Evolutionary conservation across 2,888 invertebrate species (phyloP), one percentile per base, ranked within the genome.

Genomic region (Melanchra persicariae): DNA sequence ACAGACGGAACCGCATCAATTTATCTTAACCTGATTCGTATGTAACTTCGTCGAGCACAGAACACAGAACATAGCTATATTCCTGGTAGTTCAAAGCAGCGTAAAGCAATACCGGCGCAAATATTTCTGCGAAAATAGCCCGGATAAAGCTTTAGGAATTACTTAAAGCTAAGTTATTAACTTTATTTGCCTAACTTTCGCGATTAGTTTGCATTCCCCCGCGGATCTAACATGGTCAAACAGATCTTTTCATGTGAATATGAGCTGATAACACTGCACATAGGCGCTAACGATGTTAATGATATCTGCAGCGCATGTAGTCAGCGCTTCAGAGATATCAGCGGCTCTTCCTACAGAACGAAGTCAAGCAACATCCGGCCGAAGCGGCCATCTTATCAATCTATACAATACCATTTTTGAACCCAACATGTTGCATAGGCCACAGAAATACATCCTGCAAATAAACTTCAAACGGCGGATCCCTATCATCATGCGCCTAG

Each of bases 151-250:
- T 15, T 7, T 34, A 24, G 15, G n/a, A n/a, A n/a, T n/a, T 45
- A 19, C 8, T n/a, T 12, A 24, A 37, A 7, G 37, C 5, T 3
- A n/a, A 17, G 24, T n/a, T 66, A 30, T 17, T 26, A 67, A 30
- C 26, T 49, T 9, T 40, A 15, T 51, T n/a, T 40, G 8, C 12
- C 17, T 26, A 49, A 12, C n/a, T 62, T 63, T 10, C n/a, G 1
- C 17, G 19, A 37, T 63, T 24, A 68, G 9, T 43, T 52, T 19
- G 6, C 51, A 3, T 26, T 45, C 9, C 64, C 22, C 22, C 10
- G 45, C n/a, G n/a, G 1, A 19, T 34, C 15, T 15, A 17, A 26
- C 45, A 3, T 55, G n/a, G 22, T 37, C 26, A 70, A 70, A 69
- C n/a, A 70, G 5, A 54, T 15, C 9, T 55, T n/a, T n/a, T n/a